Conservation (phyloP, 2,888 invertebrate species). For the Trachelus troglodyta region DNA sequence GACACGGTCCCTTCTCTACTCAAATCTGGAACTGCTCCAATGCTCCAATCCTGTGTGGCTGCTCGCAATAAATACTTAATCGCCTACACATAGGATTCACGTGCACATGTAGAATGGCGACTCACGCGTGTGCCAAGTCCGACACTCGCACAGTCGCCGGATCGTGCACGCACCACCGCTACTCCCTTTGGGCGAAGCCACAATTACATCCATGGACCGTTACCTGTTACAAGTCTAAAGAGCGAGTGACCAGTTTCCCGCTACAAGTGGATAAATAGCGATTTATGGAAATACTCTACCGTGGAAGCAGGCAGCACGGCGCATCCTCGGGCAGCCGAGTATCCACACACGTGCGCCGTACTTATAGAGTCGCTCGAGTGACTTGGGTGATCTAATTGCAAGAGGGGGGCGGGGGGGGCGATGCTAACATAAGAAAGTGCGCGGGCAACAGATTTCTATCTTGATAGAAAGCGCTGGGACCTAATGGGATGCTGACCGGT, state of each 20-base stretch:
- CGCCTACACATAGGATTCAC: background rate
- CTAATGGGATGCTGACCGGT: background rate
- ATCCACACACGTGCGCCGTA: too few species aligned
- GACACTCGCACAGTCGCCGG: too few species aligned
- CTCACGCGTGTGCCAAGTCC: background rate
- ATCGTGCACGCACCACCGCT: background rate
- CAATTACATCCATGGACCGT: background rate
- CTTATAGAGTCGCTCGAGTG: too few species aligned
- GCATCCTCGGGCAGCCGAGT: too few species aligned
- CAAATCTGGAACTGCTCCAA: background rate
- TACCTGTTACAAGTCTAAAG: background rate
- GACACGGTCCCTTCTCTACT: background rate
- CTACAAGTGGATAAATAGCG: background rate
- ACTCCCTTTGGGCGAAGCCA: background rate
- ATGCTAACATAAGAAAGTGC: background rate
- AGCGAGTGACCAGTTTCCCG: background rate
- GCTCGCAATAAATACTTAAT: background rate
- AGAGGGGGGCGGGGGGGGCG: too few species aligned
- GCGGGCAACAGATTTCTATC: background rate
- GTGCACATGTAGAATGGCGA: background rate
- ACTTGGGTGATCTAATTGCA: too few species aligned
- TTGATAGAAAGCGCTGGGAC: background rate
- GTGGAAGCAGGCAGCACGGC: background rate
- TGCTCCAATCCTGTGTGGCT: background rate
- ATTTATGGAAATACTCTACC: background rate